These are phyloP conservation scores for Lates calcarifer DNA, from an alignment of 2,113 vertebrate genomes.

Conservation along the genomic window DNA sequence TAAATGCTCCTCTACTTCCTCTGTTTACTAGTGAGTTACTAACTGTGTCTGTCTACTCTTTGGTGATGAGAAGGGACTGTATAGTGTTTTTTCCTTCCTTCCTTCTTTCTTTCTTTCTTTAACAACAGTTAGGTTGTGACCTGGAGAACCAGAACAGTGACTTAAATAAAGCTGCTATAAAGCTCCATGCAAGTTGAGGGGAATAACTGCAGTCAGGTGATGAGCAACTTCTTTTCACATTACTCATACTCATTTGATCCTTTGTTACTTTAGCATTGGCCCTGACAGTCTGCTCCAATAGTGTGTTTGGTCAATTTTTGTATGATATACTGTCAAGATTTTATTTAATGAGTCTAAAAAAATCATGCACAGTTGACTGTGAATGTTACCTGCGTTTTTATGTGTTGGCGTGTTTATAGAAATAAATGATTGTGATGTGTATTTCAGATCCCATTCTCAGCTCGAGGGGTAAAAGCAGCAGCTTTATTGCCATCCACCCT, in stretches of 20 bases:
- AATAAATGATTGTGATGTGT: neutral
- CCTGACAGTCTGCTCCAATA: no score
- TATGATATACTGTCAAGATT: neutral
- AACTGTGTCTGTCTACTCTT: neutral
- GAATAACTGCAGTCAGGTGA: no score
- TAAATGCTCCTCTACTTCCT: neutral
- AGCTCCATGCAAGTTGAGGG: neutral
- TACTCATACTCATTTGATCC: neutral
- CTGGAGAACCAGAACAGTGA: neutral
- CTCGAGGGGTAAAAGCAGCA: neutral
- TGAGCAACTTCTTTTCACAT: neutral
- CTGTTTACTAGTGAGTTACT: neutral
- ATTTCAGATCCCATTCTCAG: constrained; percentile 6
- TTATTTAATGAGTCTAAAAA: neutral
- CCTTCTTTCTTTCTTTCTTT: no score
- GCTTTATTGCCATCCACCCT: constrained; percentile 34
- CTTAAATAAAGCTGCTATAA: neutral
- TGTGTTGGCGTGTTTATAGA: neutral
- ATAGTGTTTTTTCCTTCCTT: no score
- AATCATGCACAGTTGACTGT: no score
- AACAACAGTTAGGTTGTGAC: neutral
- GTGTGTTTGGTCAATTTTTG: no score
- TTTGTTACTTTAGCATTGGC: neutral
- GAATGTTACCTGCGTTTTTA: neutral
- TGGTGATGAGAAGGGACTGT: neutral